phyloP scores from a whole-genome alignment of 2,888 invertebrate species.

The Himalopsyche anomala region DNA sequence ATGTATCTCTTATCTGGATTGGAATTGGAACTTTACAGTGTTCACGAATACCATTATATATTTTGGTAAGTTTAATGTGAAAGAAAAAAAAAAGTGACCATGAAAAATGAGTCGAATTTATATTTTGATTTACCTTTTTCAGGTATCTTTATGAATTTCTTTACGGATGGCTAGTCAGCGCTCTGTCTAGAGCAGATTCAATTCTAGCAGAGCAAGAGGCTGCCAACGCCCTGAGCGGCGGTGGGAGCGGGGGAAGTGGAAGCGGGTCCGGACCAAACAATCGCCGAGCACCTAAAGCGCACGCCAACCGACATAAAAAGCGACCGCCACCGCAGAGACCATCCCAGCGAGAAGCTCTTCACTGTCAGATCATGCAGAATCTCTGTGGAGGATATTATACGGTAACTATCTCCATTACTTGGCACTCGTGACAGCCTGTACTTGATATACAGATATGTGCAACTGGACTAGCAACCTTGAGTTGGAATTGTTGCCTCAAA shows the following conservation, averaged over 20 bases:
- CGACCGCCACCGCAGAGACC: conserved; percentile 76
- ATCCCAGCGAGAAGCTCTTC: conserved; percentile 89
- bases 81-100: neutral
- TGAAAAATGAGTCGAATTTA: neutral
- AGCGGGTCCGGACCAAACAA: conserved; percentile 69
- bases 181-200: conserved; percentile 91
- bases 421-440: neutral
- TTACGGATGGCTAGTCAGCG: conserved; percentile 95
- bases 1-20: conserved; percentile 95
- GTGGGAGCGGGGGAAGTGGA: conserved; percentile 69
- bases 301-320: conserved; percentile 79
- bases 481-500: too few species aligned
- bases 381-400: conserved; percentile 97
- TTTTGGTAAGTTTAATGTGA: conserved; percentile 83
- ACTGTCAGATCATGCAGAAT: conserved; percentile 94
- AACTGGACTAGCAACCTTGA: too few species aligned
- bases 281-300: conserved; percentile 71
- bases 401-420: conserved; percentile 72
- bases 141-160: conserved; percentile 96
- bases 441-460: neutral
- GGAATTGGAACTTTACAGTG: conserved; percentile 95
- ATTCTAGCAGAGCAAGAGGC: conserved; percentile 87
- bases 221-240: conserved; percentile 71
- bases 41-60: conserved; percentile 97
- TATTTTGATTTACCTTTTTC: conserved; percentile 60